A percentile compares a stretch with the other conserved stretches of the same genome.
These are phyloP conservation scores for Pholis gunnellus DNA, from an alignment of 2,113 vertebrate species.

Conservation along the genomic window DNA sequence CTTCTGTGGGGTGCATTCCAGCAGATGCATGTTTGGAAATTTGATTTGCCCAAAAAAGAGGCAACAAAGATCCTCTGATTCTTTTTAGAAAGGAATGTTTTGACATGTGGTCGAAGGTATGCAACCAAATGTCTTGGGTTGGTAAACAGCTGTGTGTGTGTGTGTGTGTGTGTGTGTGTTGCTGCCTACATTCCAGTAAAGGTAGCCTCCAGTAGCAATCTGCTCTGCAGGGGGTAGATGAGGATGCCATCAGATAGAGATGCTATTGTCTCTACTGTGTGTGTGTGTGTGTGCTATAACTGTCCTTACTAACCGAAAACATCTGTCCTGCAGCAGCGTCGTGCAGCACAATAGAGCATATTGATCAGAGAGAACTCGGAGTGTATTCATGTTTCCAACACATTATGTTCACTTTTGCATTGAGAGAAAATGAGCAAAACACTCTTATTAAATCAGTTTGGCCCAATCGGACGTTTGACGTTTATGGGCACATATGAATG, in stretches of 20 bases:
- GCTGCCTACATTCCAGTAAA: constrained; percentile 67
- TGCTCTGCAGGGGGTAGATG: constrained; percentile 69
- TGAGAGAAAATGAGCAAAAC: background rate
- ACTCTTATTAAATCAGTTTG: no score
- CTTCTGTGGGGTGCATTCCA: constrained; percentile 8
- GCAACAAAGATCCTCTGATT: constrained; percentile 28
- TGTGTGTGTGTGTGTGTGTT: constrained; percentile 40
- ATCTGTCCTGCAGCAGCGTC: constrained; percentile 48
- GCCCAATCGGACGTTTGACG: no score
- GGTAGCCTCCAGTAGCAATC: constrained; percentile 75
- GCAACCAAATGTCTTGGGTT: constrained; percentile 42
- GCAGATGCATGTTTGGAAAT: constrained; percentile 30
- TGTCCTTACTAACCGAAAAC: constrained; percentile 70
- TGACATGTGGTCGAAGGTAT: constrained; percentile 70
- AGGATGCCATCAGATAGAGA: constrained; percentile 74
- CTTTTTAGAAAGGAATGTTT: constrained; percentile 64
- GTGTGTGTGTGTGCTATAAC: constrained; percentile 51
- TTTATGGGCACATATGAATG: no score
- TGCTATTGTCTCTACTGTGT: constrained; percentile 66
- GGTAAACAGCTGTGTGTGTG: constrained; percentile 51
- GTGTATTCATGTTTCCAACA: constrained; percentile 3
- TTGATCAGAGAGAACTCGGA: constrained; percentile 31
- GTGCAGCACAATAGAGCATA: constrained; percentile 42
- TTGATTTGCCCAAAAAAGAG: background rate
- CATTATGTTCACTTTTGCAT: background rate